Base-by-base conservation (phyloP, 2,888 invertebrate species). In the Nasonia oneida region DNA sequence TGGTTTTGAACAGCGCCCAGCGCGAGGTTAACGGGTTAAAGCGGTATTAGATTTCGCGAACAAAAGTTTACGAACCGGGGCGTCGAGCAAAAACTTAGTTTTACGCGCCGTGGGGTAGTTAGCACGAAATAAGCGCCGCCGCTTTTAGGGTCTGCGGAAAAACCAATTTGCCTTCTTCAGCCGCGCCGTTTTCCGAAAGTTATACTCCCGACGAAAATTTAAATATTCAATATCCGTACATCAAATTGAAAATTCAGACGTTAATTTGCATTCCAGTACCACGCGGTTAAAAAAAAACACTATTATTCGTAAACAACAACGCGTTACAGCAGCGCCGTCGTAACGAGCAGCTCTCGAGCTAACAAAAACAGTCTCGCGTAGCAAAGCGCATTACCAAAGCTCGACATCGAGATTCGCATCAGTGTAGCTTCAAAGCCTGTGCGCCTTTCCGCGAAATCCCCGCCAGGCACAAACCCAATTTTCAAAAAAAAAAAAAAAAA, bases 111-210 rank as follows among this genome's bases (percentile, higher is more conserved):
- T 1, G 67, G 10, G 6, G 53, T 70, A 73, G 73, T 57, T 73
- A 86, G 50, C 18, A 37, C 64, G 79, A 81, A 80, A 79, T 77
- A 76, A 76, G 70, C 64, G 81, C 88, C 88, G 29, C 84, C 87
- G 87, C 84, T 85, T 88, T 87, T 61, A 76, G 18, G 47, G 37
- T 29, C 67, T 3, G 57, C n/a, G 23, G 42, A 53, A 29, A 80
- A 81, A 33, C 39, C 14, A 39, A 81, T 81, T 81, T 73, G n/a
- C 57, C 23, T 15, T 67, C 23, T 39, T 42, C 18, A 39, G n/a
- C 39, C 37, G 1, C 47, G 18, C n/a, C n/a, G 39, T 42, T 73
- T 73, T 47, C 18, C 2, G 12, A 47, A 73, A 73, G 73, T 73
- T 42, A 67, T 37, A 37, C 4, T 5, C 3, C 12, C 14, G 3